A percentile compares a stretch with the other conserved stretches of the same genome.
phyloP scores from a whole-genome alignment of 2,113 vertebrate species.

The Jacana jacana region DNA sequence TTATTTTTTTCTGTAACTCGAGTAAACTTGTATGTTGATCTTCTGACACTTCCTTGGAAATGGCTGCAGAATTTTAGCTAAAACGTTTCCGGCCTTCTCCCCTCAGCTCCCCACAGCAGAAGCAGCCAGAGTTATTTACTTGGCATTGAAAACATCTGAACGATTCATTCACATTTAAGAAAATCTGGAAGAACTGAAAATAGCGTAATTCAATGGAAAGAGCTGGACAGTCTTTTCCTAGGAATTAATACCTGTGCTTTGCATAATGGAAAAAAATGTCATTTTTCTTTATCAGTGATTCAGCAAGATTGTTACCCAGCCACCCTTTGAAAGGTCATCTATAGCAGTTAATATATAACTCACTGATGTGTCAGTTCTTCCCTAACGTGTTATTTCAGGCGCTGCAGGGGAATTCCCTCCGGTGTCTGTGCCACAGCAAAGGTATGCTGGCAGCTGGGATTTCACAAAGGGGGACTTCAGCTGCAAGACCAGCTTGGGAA shows the following conservation, averaged over 20 bases:
- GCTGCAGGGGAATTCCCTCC: neutral
- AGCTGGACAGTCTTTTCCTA: neutral
- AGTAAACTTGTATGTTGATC: neutral
- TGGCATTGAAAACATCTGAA: neutral
- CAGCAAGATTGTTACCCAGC: neutral
- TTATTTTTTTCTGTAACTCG: neutral
- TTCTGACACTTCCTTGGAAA: neutral
- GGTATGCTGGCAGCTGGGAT: neutral
- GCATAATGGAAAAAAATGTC: neutral
- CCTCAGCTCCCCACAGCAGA: neutral
- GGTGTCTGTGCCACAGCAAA: neutral
- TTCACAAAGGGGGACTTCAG: neutral
- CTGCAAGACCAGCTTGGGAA: neutral
- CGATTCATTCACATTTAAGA: neutral
- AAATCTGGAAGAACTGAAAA: neutral
- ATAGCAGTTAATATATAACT: constrained; percentile 10
- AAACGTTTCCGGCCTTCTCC: neutral
- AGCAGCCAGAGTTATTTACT: neutral
- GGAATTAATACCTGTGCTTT: neutral
- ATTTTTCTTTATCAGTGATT: neutral
- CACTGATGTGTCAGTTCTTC: neutral
- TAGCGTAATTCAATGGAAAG: neutral
- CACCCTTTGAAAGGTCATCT: neutral
- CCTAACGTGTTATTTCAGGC: neutral
- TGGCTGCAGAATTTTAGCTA: neutral